A percentile compares a stretch with the other conserved stretches of the same genome.
phyloP scores from a whole-genome alignment of 2,113 vertebrate genomes.

The Oostethus manadensis region DNA sequence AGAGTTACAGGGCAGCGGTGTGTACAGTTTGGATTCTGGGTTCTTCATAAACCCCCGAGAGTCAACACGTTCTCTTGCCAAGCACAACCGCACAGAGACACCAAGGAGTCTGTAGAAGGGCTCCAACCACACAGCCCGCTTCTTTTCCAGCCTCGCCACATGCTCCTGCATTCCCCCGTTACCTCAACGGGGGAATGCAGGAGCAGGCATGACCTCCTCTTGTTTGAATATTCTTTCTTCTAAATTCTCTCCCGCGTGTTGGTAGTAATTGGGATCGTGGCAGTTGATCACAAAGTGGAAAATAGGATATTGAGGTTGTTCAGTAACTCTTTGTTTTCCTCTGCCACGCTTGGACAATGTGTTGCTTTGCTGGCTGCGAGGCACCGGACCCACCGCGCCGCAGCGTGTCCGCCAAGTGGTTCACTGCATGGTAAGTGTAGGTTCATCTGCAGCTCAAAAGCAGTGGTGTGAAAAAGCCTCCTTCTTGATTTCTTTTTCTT shows the following conservation, averaged over 20 bases:
- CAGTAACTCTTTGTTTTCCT: constrained; percentile 45
- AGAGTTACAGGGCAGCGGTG: constrained; percentile 19
- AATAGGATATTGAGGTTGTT: constrained; percentile 43
- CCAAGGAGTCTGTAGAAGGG: constrained; percentile 62
- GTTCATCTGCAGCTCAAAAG: constrained; percentile 29
- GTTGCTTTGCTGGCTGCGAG: constrained; percentile 47
- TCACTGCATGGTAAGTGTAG: constrained; percentile 53
- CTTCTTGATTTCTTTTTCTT: too few relatives aligned
- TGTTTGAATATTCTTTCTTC: constrained; percentile 23
- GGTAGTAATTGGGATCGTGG: neutral
- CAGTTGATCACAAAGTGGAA: constrained; percentile 17
- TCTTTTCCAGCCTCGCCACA: constrained; percentile 44
- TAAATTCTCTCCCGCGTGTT: constrained; percentile 2
- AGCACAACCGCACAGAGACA: constrained; percentile 58
- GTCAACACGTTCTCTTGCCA: constrained; percentile 55
- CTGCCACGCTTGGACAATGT: constrained; percentile 31
- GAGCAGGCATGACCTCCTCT: constrained; percentile 26
- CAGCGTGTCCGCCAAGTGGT: constrained; percentile 27
- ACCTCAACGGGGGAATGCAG: constrained; percentile 28
- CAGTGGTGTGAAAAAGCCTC: too few relatives aligned
- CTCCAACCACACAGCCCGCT: constrained; percentile 56
- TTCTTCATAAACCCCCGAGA: constrained; percentile 48
- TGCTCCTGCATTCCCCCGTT: too few relatives aligned
- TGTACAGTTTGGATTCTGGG: constrained; percentile 41
- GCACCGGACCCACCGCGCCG: constrained; percentile 30